Conservation (phyloP, 2,113 vertebrate species). For the Sorex araneus region DNA sequence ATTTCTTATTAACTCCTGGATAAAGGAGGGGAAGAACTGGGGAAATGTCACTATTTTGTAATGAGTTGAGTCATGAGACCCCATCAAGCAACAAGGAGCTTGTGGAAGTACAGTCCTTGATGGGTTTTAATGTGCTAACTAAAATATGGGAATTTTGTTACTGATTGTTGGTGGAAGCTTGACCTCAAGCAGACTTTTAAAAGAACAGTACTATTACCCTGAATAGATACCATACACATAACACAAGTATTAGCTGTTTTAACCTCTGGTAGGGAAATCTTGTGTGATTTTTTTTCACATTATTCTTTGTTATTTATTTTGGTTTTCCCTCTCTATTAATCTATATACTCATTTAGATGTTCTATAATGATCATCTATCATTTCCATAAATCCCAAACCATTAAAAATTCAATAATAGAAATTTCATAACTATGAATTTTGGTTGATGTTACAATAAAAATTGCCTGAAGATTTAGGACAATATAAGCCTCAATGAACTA, state of each 20-base stretch:
- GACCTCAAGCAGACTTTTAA: neutral
- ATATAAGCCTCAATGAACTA: neutral
- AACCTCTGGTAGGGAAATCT: neutral
- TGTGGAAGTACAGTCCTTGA: neutral
- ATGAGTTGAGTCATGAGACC: neutral
- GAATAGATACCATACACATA: neutral
- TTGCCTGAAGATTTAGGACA: neutral
- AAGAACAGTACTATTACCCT: neutral
- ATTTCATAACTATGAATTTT: neutral
- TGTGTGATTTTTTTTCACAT: neutral
- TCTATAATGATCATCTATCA: neutral
- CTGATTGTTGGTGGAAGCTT: neutral
- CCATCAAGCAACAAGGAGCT: neutral
- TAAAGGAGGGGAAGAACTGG: neutral
- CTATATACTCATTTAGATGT: neutral
- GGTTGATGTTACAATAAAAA: neutral
- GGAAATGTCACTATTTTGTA: neutral
- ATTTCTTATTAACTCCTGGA: neutral
- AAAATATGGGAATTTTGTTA: neutral
- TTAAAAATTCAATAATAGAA: slow-evolving; percentile 15
- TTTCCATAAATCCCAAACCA: neutral
- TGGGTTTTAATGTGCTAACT: neutral
- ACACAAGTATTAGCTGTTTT: neutral
- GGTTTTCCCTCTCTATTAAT: neutral
- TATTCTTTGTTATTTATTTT: neutral